Conservation (phyloP, 2,113 vertebrate species). For the Colossoma macropomum region DNA sequence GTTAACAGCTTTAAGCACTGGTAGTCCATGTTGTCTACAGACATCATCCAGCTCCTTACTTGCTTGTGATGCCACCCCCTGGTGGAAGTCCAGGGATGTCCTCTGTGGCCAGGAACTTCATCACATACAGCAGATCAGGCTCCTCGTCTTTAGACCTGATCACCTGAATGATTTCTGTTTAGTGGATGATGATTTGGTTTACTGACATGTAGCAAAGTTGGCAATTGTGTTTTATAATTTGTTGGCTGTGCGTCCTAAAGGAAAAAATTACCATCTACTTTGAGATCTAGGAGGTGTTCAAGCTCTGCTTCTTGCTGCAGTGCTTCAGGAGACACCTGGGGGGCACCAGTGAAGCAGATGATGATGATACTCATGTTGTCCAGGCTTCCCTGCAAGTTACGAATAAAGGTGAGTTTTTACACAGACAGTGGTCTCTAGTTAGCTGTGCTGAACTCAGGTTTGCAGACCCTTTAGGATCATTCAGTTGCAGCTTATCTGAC, state of each 20-base stretch:
- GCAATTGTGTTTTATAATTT: background rate
- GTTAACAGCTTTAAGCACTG: background rate
- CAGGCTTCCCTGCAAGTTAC: slow-evolving; percentile 79
- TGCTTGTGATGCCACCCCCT: slow-evolving; percentile 83
- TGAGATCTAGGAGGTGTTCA: slow-evolving; percentile 74
- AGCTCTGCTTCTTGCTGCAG: slow-evolving; percentile 75
- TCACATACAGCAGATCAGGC: slow-evolving; percentile 76
- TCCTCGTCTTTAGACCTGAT: slow-evolving; percentile 71
- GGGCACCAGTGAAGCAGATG: slow-evolving; percentile 80
- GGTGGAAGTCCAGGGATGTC: slow-evolving; percentile 78
- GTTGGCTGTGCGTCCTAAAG: background rate
- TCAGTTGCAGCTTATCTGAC: too few species aligned
- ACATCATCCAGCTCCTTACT: slow-evolving; percentile 70
- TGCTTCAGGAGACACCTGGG: slow-evolving; percentile 76
- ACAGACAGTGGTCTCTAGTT: background rate
- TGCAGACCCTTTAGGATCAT: too few species aligned
- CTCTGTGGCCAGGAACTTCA: slow-evolving; percentile 78
- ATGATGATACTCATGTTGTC: slow-evolving; percentile 86
- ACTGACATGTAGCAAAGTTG: background rate
- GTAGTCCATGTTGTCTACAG: background rate
- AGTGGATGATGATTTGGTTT: background rate
- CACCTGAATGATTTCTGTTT: slow-evolving; percentile 75
- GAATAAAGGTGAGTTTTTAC: slow-evolving; percentile 30
- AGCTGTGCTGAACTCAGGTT: too few species aligned
- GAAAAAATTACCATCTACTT: slow-evolving; percentile 76